Percentiles rank a stretch among this genome's conserved stretches.
Evolutionary conservation across 2,113 vertebrate species (phyloP).

Genomic region (Petrocephalus zakoni): DNA sequence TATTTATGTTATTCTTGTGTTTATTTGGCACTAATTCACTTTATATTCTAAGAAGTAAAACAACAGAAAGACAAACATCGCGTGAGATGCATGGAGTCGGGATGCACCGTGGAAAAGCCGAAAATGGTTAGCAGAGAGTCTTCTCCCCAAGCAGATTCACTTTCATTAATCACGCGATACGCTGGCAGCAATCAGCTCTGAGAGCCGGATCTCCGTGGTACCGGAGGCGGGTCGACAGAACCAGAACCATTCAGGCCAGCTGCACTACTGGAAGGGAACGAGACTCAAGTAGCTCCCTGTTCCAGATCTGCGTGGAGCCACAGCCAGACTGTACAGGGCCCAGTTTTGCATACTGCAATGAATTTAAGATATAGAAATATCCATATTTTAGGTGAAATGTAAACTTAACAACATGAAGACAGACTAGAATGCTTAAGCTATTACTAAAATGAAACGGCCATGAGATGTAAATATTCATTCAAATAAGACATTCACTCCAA

Average conservation of each 20-base stretch:
- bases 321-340: neutral
- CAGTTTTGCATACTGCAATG: neutral
- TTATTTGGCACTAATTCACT: neutral
- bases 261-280: neutral
- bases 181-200: neutral
- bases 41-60: neutral
- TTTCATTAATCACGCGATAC: neutral
- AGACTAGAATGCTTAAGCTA: neutral
- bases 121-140: neutral
- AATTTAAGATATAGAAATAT: neutral
- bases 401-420: neutral
- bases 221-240: neutral
- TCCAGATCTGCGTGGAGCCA: neutral
- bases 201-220: neutral
- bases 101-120: neutral
- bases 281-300: neutral
- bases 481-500: neutral
- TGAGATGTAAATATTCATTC: neutral
- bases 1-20: neutral
- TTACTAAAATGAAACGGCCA: neutral
- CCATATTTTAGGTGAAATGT: neutral
- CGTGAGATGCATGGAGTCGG: neutral
- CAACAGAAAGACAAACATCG: neutral
- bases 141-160: neutral
- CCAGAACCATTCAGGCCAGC: neutral